phyloP scores from a whole-genome alignment of 2,797 vertebrate species.

The Cynopterus sphinx region DNA sequence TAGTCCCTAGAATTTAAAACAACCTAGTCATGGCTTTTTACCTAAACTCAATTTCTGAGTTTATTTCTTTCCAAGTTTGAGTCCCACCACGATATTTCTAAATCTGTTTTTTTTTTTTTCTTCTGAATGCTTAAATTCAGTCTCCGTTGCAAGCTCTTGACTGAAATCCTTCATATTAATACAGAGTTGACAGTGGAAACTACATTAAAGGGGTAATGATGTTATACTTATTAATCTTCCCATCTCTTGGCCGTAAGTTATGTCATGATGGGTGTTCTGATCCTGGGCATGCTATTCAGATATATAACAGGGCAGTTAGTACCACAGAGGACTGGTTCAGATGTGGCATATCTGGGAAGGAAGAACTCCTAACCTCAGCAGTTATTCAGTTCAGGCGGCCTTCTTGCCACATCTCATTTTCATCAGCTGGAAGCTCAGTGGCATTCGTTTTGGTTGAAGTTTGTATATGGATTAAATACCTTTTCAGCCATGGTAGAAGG shows the following conservation, averaged over 20 bases:
- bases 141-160: neutral
- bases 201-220: neutral
- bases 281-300: neutral
- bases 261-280: neutral
- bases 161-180: neutral
- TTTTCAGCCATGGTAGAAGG: slow-evolving; percentile 5
- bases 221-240: neutral
- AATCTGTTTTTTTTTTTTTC: neutral
- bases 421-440: neutral
- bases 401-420: neutral
- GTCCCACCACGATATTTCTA: neutral
- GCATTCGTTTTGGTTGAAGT: neutral
- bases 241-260: neutral
- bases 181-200: neutral
- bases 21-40: neutral
- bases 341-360: neutral
- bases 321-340: neutral
- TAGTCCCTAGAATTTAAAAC: neutral
- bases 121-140: slow-evolving; percentile 8
- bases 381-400: neutral
- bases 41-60: neutral
- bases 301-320: neutral
- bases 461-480: neutral
- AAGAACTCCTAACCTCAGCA: neutral
- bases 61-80: neutral